Evolutionary conservation across 2,888 invertebrate species (phyloP).

Genomic region (Nycteola revayana): DNA sequence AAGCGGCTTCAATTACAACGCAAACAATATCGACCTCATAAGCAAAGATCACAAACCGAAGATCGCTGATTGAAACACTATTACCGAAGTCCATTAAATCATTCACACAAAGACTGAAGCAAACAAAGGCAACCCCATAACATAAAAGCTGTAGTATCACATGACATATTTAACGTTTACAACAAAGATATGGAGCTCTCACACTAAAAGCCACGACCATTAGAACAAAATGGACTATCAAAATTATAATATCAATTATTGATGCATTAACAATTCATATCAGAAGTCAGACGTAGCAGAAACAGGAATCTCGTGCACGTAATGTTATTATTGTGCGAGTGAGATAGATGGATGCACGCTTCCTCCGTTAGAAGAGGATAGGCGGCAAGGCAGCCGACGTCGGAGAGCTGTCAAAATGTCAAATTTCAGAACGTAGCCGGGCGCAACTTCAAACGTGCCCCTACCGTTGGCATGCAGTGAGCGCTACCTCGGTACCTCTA

Average conservation of each 20-base stretch:
- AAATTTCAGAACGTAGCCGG: slow-evolving; percentile 80
- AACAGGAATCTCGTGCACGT: slow-evolving; percentile 74
- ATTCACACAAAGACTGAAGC: slow-evolving; percentile 27
- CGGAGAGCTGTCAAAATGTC: slow-evolving; percentile 83
- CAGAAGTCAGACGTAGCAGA: slow-evolving; percentile 78
- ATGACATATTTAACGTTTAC: slow-evolving; percentile 45
- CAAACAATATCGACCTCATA: slow-evolving; percentile 11
- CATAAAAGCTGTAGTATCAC: slow-evolving; percentile 48
- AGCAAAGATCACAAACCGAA: slow-evolving; percentile 18
- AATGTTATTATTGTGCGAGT: slow-evolving; percentile 69
- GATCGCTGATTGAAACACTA: slow-evolving; percentile 28
- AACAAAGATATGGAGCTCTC: slow-evolving; percentile 43
- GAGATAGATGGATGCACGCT: slow-evolving; percentile 41
- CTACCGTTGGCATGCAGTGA: slow-evolving; percentile 71
- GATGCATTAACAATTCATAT: slow-evolving; percentile 81
- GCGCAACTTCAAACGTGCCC: slow-evolving; percentile 81
- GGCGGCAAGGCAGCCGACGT: slow-evolving; percentile 69
- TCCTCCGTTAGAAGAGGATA: slow-evolving; percentile 42
- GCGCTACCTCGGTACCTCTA: slow-evolving; percentile 54
- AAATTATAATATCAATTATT: slow-evolving; percentile 82
- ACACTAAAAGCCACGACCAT: slow-evolving; percentile 61
- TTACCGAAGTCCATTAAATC: slow-evolving; percentile 28
- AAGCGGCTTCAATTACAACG: not conserved
- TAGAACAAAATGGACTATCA: slow-evolving; percentile 68
- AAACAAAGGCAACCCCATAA: slow-evolving; percentile 35